phyloP scores from a whole-genome alignment of 2,797 vertebrate species.

The Spinus olivaceus region DNA sequence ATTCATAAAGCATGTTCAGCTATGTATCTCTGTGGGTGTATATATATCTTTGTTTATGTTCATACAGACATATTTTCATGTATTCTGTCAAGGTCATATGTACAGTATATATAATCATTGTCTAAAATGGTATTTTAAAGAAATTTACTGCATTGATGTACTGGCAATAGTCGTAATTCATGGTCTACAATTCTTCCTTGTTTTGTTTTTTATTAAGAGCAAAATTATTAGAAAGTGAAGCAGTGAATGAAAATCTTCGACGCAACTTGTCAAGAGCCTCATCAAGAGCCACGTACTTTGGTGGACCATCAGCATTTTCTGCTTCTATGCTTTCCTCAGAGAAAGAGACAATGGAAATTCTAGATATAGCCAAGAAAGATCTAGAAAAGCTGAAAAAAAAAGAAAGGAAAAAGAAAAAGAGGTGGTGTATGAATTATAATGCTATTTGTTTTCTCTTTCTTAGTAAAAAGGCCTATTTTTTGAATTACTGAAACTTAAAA shows the following conservation, averaged over 20 bases:
- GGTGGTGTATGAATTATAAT: slow-evolving; percentile 73
- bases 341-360: slow-evolving; percentile 90
- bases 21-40: background rate
- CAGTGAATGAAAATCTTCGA: slow-evolving; percentile 90
- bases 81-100: background rate
- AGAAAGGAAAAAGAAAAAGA: slow-evolving; percentile 95
- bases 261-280: slow-evolving; percentile 89
- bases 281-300: slow-evolving; percentile 83
- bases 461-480: background rate
- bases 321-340: slow-evolving; percentile 81
- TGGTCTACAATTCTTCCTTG: background rate
- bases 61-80: background rate
- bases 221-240: slow-evolving; percentile 94
- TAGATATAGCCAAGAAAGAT: slow-evolving; percentile 94
- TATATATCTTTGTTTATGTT: background rate
- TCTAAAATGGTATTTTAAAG: background rate
- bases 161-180: background rate
- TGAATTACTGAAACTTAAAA: background rate
- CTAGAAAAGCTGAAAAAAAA: slow-evolving; percentile 94
- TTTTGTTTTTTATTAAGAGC: slow-evolving; percentile 76
- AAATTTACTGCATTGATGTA: background rate
- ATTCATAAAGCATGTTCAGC: fast-evolving
- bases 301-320: slow-evolving; percentile 79
- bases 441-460: background rate
- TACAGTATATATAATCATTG: background rate